Percentiles rank a stretch among this genome's conserved stretches.
Evolutionary conservation across 1,140 invertebrate genomes (phyloP).

Genomic region (Aradophagus sp.): DNA sequence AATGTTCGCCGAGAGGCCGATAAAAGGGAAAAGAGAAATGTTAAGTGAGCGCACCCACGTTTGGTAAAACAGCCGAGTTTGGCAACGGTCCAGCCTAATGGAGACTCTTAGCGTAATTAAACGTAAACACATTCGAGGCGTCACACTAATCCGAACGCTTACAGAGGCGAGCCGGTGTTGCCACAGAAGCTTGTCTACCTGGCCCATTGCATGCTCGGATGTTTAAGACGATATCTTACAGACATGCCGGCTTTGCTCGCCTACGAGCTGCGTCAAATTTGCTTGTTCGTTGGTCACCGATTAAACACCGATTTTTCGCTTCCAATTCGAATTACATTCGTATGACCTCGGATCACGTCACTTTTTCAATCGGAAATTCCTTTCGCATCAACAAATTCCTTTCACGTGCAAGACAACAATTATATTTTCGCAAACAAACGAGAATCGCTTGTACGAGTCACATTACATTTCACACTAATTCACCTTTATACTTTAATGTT

Average conservation of each 20-base stretch:
- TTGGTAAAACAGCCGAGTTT: constrained; percentile 61
- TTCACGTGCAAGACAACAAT: too few relatives aligned
- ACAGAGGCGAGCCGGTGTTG: constrained; percentile 69
- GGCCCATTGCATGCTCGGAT: constrained; percentile 59
- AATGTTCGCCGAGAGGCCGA: constrained; percentile 51
- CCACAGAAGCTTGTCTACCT: constrained; percentile 66
- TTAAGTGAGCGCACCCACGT: constrained; percentile 56
- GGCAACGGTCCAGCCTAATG: constrained; percentile 75
- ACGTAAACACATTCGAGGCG: constrained; percentile 75
- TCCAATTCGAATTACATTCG: too few relatives aligned
- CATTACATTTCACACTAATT: too few relatives aligned
- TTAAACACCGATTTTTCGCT: too few relatives aligned
- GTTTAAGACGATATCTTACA: constrained; percentile 33
- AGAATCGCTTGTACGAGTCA: too few relatives aligned
- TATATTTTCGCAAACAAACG: too few relatives aligned
- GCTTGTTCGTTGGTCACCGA: background rate
- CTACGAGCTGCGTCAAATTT: constrained; percentile 31
- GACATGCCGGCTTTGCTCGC: constrained; percentile 14
- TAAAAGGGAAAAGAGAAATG: constrained; percentile 56
- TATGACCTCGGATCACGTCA: too few relatives aligned
- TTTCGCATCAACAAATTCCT: too few relatives aligned
- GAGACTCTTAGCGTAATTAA: constrained; percentile 76
- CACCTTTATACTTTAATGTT: too few relatives aligned
- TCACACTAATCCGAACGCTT: constrained; percentile 74
- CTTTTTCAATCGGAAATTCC: too few relatives aligned